Percentiles rank a stretch among this genome's conserved stretches.
Evolutionary conservation across 2,888 invertebrate species (phyloP).

Genomic region (Uropetala carovei): DNA sequence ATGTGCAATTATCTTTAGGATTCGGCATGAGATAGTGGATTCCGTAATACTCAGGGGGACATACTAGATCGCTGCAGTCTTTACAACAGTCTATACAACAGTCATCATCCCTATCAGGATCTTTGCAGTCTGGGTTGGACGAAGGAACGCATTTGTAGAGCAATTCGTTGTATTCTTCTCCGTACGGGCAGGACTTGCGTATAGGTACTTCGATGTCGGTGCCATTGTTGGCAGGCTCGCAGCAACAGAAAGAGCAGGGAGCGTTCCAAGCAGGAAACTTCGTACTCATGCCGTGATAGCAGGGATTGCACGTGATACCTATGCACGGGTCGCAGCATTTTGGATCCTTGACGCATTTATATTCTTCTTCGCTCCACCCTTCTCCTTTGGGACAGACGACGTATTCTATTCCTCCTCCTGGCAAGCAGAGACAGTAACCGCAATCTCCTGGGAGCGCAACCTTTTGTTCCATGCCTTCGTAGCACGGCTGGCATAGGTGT

Average conservation of each 20-base stretch:
- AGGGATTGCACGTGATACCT: neutral
- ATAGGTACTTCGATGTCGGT: neutral
- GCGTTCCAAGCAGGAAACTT: neutral
- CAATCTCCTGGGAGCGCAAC: neutral
- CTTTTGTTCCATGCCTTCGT: neutral
- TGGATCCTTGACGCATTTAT: neutral
- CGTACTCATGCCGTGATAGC: neutral
- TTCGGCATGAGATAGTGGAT: neutral
- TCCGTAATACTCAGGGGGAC: neutral
- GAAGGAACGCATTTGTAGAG: neutral
- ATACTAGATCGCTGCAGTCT: neutral
- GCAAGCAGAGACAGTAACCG: neutral
- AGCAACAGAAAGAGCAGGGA: neutral
- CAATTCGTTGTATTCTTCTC: neutral
- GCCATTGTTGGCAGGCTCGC: neutral
- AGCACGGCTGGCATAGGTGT: neutral
- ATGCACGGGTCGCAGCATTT: neutral
- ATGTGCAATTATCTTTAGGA: neutral
- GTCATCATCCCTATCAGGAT: too few species aligned
- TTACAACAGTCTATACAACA: too few species aligned
- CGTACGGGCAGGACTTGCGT: neutral
- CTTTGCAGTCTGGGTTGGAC: neutral
- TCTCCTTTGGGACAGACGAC: neutral
- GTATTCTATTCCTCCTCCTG: neutral
- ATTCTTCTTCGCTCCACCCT: neutral